Percentiles rank a stretch among this genome's conserved stretches.
Conservation (phyloP, 2,113 vertebrate genomes). For the Martes martes region DNA sequence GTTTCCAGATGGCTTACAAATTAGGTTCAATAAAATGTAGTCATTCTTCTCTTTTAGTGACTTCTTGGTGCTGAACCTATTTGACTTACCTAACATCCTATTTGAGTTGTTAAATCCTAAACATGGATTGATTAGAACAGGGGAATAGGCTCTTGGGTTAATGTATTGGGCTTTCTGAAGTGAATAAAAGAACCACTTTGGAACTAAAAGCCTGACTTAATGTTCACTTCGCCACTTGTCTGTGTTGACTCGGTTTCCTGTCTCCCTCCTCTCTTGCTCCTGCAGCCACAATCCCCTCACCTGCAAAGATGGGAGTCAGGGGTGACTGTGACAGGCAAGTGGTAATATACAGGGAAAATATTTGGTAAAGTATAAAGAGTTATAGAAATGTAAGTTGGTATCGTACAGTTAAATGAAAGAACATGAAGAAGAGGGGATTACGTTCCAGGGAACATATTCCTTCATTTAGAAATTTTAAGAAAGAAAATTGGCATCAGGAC, state of each 20-base stretch:
- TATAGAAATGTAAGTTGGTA: neutral
- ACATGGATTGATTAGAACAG: slow-evolving; percentile 24
- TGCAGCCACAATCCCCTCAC: neutral
- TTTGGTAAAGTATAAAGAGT: neutral
- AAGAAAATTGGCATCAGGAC: neutral
- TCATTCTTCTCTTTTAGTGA: slow-evolving; percentile 38
- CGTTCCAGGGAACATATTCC: neutral
- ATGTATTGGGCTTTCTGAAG: neutral
- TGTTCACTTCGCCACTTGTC: neutral
- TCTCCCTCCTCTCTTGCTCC: neutral
- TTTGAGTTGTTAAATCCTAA: slow-evolving; percentile 48
- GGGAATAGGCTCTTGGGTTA: neutral
- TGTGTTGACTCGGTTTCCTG: neutral
- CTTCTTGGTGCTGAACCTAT: neutral
- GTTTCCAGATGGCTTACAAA: slow-evolving; percentile 57
- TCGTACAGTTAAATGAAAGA: neutral
- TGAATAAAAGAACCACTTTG: neutral
- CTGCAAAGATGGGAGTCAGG: neutral
- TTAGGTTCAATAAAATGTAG: slow-evolving; percentile 34
- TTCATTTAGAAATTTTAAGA: neutral
- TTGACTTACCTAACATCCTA: slow-evolving; percentile 49
- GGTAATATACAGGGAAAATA: neutral
- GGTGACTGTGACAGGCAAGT: neutral
- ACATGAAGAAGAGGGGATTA: neutral
- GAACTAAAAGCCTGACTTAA: neutral